phyloP scores from a whole-genome alignment of 2,888 invertebrate species.

The Thumatha senex region DNA sequence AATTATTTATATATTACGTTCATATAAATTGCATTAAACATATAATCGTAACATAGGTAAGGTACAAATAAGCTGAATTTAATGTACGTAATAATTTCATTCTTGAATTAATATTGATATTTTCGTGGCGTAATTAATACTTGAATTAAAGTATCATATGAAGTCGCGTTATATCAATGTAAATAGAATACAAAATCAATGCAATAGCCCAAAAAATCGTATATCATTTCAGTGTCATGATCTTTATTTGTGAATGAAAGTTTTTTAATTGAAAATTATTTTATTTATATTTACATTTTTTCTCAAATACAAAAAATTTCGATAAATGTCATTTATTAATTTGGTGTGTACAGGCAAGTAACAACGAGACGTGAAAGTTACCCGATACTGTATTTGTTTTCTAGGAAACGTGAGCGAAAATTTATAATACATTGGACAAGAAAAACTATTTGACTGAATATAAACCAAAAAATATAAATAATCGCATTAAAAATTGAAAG shows the following conservation, averaged over 20 bases:
- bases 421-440: conserved; percentile 54
- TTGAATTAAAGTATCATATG: conserved; percentile 17
- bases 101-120: conserved; percentile 77
- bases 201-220: conserved; percentile 81
- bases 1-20: conserved; percentile 40
- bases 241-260: conserved; percentile 53
- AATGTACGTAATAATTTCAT: conserved; percentile 80
- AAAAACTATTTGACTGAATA: conserved; percentile 55
- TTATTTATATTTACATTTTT: conserved; percentile 45
- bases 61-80: conserved; percentile 80
- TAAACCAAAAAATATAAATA: conserved; percentile 51
- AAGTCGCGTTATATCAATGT: conserved; percentile 57
- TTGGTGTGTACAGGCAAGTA: conserved; percentile 69
- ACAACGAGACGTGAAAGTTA: conserved; percentile 65
- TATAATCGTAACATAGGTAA: conserved; percentile 80
- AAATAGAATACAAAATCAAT: conserved; percentile 70
- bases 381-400: conserved; percentile 70
- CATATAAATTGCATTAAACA: conserved; percentile 56
- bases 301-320: conserved; percentile 75
- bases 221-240: conserved; percentile 64
- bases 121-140: conserved; percentile 32
- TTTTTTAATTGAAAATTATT: conserved; percentile 44
- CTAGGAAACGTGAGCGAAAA: conserved; percentile 72
- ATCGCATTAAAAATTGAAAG: conserved; percentile 62
- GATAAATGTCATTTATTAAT: conserved; percentile 58